Percentiles rank a stretch among this genome's conserved stretches.
Evolutionary conservation across 2,888 invertebrate genomes (phyloP).

Genomic region (Vesta saturnalis): DNA sequence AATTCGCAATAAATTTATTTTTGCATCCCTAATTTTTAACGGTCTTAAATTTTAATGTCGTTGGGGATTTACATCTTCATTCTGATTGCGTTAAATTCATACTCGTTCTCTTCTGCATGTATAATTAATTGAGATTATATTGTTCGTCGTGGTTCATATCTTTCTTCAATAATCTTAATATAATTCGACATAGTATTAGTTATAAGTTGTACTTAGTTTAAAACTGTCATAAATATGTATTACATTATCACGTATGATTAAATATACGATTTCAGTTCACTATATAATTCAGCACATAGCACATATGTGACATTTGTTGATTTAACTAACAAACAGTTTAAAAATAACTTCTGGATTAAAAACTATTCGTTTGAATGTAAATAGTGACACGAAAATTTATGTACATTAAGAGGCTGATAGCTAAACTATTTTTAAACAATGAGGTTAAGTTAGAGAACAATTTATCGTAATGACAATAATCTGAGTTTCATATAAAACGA

Average conservation of each 20-base stretch:
- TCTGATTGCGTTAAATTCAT: conserved; percentile 26
- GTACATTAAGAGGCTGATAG: too few species aligned
- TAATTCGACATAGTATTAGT: background rate
- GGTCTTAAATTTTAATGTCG: conserved; percentile 28
- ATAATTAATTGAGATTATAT: conserved; percentile 23
- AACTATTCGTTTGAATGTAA: too few species aligned
- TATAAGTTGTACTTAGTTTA: background rate
- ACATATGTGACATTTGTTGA: too few species aligned
- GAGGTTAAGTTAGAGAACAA: too few species aligned
- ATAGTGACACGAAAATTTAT: too few species aligned
- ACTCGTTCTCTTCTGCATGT: conserved; percentile 20
- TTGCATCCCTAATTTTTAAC: conserved; percentile 27
- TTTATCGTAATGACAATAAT: conserved; percentile 27
- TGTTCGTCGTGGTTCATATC: background rate
- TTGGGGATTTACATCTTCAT: conserved; percentile 18
- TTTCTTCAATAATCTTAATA: background rate
- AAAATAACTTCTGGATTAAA: too few species aligned
- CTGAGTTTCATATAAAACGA: conserved; percentile 31
- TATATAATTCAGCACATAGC: too few species aligned
- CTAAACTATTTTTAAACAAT: too few species aligned
- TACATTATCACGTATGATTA: too few species aligned
- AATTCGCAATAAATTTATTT: conserved; percentile 24
- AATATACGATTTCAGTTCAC: too few species aligned
- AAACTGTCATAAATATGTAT: too few species aligned
- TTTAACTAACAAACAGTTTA: too few species aligned